Percentiles rank a stretch among this genome's conserved stretches.
Conservation (phyloP, 2,888 invertebrate genomes). For the Drosophila neonasuta region DNA sequence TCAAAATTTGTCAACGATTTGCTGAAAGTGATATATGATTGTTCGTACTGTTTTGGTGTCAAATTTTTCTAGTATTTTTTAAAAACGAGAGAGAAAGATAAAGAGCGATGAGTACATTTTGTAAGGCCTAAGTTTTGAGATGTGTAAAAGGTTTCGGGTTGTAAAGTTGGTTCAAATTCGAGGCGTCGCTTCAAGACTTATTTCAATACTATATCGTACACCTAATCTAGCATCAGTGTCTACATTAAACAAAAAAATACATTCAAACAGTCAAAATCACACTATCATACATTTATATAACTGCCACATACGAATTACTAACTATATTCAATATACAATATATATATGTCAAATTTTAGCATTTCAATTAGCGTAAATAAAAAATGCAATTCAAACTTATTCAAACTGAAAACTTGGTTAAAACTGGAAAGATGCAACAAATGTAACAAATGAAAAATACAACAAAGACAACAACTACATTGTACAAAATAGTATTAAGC, state of each 20-base stretch:
- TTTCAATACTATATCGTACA: conserved; percentile 38
- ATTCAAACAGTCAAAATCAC: conserved; percentile 31
- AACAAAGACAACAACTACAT: conserved; percentile 76
- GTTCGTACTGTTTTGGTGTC: conserved; percentile 67
- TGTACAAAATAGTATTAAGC: conserved; percentile 77
- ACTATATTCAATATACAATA: conserved; percentile 42
- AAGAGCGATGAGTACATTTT: conserved; percentile 30
- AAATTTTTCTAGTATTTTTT: conserved; percentile 51
- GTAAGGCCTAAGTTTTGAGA: conserved; percentile 32
- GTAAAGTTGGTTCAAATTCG: conserved; percentile 57
- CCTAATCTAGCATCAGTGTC: conserved; percentile 58
- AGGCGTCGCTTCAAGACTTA: conserved; percentile 44
- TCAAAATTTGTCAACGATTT: conserved; percentile 69
- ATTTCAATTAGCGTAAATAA: conserved; percentile 61
- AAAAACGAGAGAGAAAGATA: neutral
- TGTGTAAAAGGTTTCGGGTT: conserved; percentile 57
- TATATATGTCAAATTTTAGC: conserved; percentile 68
- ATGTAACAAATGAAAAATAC: conserved; percentile 56
- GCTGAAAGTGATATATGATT: conserved; percentile 72
- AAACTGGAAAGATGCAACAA: conserved; percentile 57
- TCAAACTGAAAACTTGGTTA: conserved; percentile 24
- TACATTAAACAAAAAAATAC: conserved; percentile 41
- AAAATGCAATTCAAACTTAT: conserved; percentile 34
- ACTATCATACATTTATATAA: conserved; percentile 49
- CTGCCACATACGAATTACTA: conserved; percentile 41